Base-by-base conservation (phyloP, 2,888 invertebrate species). In the Amiota minor region DNA sequence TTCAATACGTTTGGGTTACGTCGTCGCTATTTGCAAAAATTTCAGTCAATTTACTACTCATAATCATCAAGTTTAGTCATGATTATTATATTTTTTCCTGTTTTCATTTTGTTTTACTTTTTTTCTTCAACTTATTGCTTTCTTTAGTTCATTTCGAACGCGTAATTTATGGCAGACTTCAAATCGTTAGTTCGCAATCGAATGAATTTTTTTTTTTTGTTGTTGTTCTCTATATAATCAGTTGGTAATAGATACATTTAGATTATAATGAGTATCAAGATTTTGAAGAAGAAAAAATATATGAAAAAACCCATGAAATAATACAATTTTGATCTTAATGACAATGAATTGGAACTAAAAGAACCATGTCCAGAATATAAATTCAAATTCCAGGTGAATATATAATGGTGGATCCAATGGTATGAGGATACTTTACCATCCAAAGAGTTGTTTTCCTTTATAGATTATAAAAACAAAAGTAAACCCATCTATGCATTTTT, bases 31-130 rank as follows among this genome's bases (percentile, higher is more conserved):
- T 62, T 62, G 45, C 62, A 59, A 59, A 55, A 61, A 50, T 35
- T 71, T 72, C 75, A 76, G 83, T 81, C 82, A 83, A 84, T 83
- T 84, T 80, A 80, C 80, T 83, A 80, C 83, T 84, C 82, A 83
- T 83, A 83, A 83, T 84, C 84, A 80, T 70, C 69, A 76, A 75
- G 74, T 75, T 70, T 76, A 77, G 85, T 83, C 83, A 83, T 84
- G 82, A 84, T 14, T 50, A 14, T 65, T 65, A 20, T 49, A 11
- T 65, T 65, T 65, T 65, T 49, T 68, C 45, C n/a, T 35, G 35
- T 65, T 49, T 65, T 49, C n/a, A 49, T 65, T 65, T 65, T 49
- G 49, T 49, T 65, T 49, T 10, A 49, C 49, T 65, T 65, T 49
- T 53, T 62, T 8, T 35, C 6, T 50, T n/a, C 11, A 50, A 2